Conservation (phyloP, 1,140 invertebrate species). For the Papilio polytes region DNA sequence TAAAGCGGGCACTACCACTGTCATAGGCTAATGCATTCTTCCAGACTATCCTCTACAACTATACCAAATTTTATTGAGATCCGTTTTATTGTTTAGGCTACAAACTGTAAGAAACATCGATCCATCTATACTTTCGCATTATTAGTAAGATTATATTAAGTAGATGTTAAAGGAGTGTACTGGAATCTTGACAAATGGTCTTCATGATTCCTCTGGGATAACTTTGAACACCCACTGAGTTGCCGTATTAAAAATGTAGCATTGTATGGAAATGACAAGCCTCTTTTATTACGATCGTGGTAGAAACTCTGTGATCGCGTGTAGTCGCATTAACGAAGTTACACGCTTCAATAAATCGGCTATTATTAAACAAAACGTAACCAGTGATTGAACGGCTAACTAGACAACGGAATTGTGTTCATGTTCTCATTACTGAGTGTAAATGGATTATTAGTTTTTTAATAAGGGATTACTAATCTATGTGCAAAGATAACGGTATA, state of each 20-base stretch:
- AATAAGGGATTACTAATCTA: background rate
- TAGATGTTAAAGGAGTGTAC: background rate
- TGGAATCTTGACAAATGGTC: background rate
- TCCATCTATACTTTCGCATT: no score
- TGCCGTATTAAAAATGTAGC: background rate
- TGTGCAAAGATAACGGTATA: background rate
- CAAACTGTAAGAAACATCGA: no score
- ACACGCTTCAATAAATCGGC: conserved; percentile 38
- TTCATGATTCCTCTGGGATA: background rate
- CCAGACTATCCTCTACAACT: no score
- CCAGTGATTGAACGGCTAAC: conserved; percentile 2
- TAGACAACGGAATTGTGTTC: conserved; percentile 8
- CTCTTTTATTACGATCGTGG: background rate
- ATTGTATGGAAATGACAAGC: background rate
- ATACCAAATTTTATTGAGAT: no score
- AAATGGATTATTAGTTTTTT: background rate
- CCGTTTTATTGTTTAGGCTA: no score
- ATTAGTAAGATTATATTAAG: background rate
- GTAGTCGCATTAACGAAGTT: conserved; percentile 40
- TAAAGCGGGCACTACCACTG: no score
- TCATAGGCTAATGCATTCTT: no score
- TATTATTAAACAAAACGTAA: conserved; percentile 31
- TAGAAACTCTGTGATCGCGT: conserved; percentile 32
- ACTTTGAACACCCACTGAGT: background rate
- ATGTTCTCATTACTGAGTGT: background rate